Evolutionary conservation across 2,113 vertebrate species (phyloP).

Genomic region (Seriola quinqueradiata): DNA sequence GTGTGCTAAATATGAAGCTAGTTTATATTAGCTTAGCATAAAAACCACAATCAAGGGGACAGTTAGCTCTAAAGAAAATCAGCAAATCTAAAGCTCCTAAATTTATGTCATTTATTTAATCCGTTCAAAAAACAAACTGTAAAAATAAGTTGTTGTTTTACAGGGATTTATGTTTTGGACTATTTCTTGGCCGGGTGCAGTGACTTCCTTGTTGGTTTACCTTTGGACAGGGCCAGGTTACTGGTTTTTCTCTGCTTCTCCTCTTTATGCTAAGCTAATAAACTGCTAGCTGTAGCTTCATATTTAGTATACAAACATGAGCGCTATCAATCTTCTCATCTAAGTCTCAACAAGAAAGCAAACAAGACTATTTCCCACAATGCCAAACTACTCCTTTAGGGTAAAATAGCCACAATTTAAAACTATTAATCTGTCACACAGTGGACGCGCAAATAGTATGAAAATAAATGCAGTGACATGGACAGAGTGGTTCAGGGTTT

Average conservation of each 20-base stretch:
- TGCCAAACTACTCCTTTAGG: not conserved
- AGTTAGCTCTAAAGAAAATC: too few relatives aligned
- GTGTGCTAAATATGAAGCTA: not conserved
- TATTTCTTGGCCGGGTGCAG: not conserved
- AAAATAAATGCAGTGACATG: conserved; percentile 1
- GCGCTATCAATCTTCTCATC: not conserved
- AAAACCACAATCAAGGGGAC: not conserved
- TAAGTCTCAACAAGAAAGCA: not conserved
- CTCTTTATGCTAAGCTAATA: not conserved
- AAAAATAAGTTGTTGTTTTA: not conserved
- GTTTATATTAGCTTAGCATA: not conserved
- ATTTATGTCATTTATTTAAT: not conserved
- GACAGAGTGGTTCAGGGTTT: conserved; percentile 44
- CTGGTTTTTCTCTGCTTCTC: not conserved
- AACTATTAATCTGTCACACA: not conserved
- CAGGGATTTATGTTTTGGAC: not conserved
- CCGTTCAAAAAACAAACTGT: too few relatives aligned
- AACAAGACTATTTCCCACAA: not conserved
- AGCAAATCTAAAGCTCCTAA: not conserved
- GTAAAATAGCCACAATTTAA: not conserved
- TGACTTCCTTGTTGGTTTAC: not conserved
- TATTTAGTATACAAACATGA: not conserved
- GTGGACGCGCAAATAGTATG: not conserved
- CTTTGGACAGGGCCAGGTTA: not conserved
- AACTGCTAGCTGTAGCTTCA: not conserved